Percentiles rank a stretch among this genome's conserved stretches.
Conservation (phyloP, 2,888 invertebrate species). For the Acrocera orbiculus region DNA sequence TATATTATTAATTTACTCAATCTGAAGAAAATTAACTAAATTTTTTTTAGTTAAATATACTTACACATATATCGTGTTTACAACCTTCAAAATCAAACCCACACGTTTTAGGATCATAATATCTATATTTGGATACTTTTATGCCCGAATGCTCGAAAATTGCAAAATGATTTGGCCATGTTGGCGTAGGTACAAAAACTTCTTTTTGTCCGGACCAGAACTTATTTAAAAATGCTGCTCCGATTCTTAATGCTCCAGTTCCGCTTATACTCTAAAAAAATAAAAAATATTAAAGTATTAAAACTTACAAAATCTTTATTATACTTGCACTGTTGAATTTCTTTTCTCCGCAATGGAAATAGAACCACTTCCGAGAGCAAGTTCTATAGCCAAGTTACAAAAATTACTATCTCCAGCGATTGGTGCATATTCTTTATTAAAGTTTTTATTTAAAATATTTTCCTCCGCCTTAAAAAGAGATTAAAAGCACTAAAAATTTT, state of each 20-base stretch:
- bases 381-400: slow-evolving; percentile 60
- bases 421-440: slow-evolving; percentile 92
- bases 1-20: no score
- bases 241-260: slow-evolving; percentile 89
- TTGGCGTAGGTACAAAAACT: slow-evolving; percentile 76
- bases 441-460: slow-evolving; percentile 40
- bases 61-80: slow-evolving; percentile 69
- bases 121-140: slow-evolving; percentile 74
- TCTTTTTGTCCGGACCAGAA: slow-evolving; percentile 67
- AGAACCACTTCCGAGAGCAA: slow-evolving; percentile 75
- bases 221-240: slow-evolving; percentile 68
- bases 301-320: neutral
- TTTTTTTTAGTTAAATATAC: no score
- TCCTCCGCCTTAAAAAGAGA: slow-evolving; percentile 56
- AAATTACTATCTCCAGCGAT: slow-evolving; percentile 77
- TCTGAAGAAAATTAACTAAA: no score
- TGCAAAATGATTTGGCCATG: slow-evolving; percentile 97
- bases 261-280: slow-evolving; percentile 75
- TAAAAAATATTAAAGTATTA: slow-evolving; percentile 9
- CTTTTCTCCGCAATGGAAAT: slow-evolving; percentile 47
- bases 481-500: neutral
- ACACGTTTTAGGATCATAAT: slow-evolving; percentile 84
- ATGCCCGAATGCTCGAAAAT: slow-evolving; percentile 80
- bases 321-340: slow-evolving; percentile 54
- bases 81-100: slow-evolving; percentile 85